Evolutionary conservation across 2,113 vertebrate species (phyloP), one percentile per base, ranked within the genome.

Genomic region (Xyliphius kryptos): DNA sequence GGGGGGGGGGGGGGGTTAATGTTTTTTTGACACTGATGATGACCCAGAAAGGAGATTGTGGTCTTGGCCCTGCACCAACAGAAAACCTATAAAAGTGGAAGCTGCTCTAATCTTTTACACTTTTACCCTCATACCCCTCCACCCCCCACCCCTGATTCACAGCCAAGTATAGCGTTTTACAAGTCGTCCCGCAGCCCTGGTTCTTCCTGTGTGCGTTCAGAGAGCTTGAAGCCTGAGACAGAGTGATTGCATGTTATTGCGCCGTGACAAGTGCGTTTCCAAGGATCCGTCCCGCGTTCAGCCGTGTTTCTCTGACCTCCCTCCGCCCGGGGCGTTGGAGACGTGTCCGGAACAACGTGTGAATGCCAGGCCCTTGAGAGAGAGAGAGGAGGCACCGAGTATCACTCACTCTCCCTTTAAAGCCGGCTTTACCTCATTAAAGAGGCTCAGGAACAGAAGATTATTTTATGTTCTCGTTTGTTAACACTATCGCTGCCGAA

Each of bases 271-370:
- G 22, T 46, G 52, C 48, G 53, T 71, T 57, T 63, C 58, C 32
- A 46, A 14, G 47, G 47, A 37, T 41, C 15, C 32, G 57, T 20
- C 22, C 32, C 62, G n/a, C 36, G n/a, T 44, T 50, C 5, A 20
- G 2, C 61, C 43, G 16, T 60, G 70, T 64, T 72, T 75, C 46
- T 21, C 38, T 55, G n/a, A 11, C 20, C 44, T 56, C 48, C 64
- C 11, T 13, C 38, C 26, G 44, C 21, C 57, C 22, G 8, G 44
- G 61, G 40, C 14, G 43, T 19, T 55, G 40, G 14, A 59, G 44
- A 60, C 46, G 38, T 55, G 51, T 68, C 56, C 50, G 0, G 21
- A 54, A 67, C 38, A n/a, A 40, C 22, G 58, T 63, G 32, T 43
- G 41, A 70, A 59, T 22, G 22, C 40, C 19, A 37, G 38, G 16